Percentiles rank a stretch among this genome's conserved stretches.
Conservation (phyloP, 2,888 invertebrate species). For the Drosophila mulleri region DNA sequence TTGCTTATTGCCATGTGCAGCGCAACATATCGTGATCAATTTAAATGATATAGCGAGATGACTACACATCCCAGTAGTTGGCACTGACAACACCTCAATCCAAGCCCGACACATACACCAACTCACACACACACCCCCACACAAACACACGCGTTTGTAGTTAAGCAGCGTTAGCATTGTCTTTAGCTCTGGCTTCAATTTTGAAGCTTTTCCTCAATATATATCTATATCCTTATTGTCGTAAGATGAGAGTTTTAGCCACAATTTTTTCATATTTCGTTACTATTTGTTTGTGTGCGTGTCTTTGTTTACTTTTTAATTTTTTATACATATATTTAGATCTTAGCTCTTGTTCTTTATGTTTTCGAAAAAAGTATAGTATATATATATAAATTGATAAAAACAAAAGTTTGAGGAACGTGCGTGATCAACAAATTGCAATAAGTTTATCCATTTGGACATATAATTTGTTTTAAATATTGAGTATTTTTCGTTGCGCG, state of each 20-base stretch:
- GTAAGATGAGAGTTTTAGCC: constrained; percentile 37
- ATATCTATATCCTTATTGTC: constrained; percentile 17
- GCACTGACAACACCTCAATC: constrained; percentile 46
- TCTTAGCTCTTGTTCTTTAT: constrained; percentile 49
- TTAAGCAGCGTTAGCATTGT: constrained; percentile 42
- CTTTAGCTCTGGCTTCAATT: constrained; percentile 54
- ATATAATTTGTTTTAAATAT: constrained; percentile 20
- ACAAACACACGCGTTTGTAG: constrained; percentile 36
- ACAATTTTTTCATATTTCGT: constrained; percentile 35
- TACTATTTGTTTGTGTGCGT: constrained; percentile 59
- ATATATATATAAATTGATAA: background rate
- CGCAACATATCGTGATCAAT: constrained; percentile 83
- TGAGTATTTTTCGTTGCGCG: constrained; percentile 37
- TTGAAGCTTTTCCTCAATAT: constrained; percentile 24
- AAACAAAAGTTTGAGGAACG: constrained; percentile 14
- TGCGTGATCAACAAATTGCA: constrained; percentile 57
- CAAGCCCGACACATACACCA: constrained; percentile 14
- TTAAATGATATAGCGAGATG: constrained; percentile 74
- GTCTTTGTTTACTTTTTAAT: constrained; percentile 43
- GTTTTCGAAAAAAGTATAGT: constrained; percentile 16
- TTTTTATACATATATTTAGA: constrained; percentile 32
- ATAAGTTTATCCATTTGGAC: constrained; percentile 39
- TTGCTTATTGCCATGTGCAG: constrained; percentile 78
- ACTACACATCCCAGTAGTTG: constrained; percentile 45
- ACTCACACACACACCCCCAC: constrained; percentile 24